phyloP scores from a whole-genome alignment of 2,797 vertebrate genomes.

The Coreius guichenoti region DNA sequence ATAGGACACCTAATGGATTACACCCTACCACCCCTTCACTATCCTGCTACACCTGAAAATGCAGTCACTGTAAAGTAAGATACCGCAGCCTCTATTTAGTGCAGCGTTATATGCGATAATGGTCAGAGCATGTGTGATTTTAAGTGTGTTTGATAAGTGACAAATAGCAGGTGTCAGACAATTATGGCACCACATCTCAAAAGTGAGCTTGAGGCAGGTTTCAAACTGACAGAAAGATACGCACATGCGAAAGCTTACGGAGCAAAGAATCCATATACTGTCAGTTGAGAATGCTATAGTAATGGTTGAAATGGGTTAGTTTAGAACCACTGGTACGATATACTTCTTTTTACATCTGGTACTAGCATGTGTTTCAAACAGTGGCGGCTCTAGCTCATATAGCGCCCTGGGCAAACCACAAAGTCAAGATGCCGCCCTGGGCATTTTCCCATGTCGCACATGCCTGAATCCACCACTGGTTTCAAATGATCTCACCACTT shows the following conservation, averaged over 20 bases:
- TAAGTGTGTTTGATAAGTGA: not conserved
- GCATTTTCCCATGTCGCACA: no score
- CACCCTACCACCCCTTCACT: not conserved
- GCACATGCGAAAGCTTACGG: not conserved
- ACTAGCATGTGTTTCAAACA: not conserved
- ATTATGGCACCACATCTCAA: not conserved
- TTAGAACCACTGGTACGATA: not conserved
- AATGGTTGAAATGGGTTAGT: not conserved
- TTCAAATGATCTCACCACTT: not conserved
- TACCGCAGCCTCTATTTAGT: not conserved
- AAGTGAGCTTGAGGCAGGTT: constrained; percentile 24
- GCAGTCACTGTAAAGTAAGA: constrained; percentile 1
- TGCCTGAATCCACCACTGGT: no score
- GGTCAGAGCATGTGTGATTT: constrained; percentile 9
- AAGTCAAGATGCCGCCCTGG: no score
- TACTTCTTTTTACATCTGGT: not conserved
- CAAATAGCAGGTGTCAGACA: constrained; percentile 14
- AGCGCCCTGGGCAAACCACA: no score
- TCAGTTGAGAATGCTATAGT: not conserved
- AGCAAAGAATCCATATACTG: not conserved
- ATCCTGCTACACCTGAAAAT: constrained; percentile 11
- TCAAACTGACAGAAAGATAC: not conserved
- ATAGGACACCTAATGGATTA: constrained; percentile 16
- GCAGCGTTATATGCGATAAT: not conserved
- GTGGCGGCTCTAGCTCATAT: no score